phyloP scores from a whole-genome alignment of 2,888 invertebrate genomes.

The Amiota communis region DNA sequence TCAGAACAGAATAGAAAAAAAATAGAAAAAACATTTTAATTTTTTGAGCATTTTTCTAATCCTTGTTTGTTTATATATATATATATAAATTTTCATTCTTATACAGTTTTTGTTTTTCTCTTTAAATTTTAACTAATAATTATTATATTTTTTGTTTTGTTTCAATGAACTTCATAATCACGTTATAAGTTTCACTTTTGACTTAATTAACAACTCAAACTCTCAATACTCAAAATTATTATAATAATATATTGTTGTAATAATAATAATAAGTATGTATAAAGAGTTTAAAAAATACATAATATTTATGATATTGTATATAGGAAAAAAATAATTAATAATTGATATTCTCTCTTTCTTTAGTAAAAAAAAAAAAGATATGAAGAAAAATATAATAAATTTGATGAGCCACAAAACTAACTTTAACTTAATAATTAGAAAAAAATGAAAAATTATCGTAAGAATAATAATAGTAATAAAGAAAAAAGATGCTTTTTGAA shows the following conservation, averaged over 20 bases:
- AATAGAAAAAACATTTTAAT: background rate
- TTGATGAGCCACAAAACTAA: conserved; percentile 5
- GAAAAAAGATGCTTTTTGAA: conserved; percentile 34
- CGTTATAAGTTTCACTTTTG: background rate
- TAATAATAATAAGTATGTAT: no score
- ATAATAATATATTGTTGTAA: no score
- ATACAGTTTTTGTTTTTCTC: background rate
- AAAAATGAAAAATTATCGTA: conserved; percentile 32
- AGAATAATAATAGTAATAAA: conserved; percentile 40
- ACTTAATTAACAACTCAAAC: background rate
- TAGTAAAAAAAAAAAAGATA: background rate
- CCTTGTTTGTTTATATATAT: background rate
- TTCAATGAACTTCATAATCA: background rate
- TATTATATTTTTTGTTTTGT: background rate
- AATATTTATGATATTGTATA: no score
- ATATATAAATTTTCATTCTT: background rate
- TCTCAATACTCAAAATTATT: background rate
- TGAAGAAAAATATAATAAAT: background rate
- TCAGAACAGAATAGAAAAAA: no score
- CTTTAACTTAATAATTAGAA: conserved; percentile 31
- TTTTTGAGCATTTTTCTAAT: conserved; percentile 19
- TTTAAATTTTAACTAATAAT: conserved; percentile 1
- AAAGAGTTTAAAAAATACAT: no score
- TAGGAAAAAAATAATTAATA: no score
- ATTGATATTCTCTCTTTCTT: no score